Evolutionary conservation across 2,113 vertebrate species (phyloP), one percentile per base, ranked within the genome.

Genomic region (Steatornis caripensis): DNA sequence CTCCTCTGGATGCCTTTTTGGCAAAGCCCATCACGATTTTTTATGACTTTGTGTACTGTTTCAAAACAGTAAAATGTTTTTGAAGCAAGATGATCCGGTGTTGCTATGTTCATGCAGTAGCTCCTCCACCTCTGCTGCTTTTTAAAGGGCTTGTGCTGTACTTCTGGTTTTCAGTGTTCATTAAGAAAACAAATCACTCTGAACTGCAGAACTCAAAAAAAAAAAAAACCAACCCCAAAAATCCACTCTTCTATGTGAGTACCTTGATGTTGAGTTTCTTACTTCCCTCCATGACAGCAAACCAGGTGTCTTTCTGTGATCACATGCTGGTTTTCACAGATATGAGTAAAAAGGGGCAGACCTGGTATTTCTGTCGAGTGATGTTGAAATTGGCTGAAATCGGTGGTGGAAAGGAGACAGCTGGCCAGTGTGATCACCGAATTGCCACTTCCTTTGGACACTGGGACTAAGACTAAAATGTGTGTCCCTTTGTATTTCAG

Each of bases 11-110:
- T 97, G 86, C 66, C 24, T 48, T 96, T 27, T 90, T 97, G 96
- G 89, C 97, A 76, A 90, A 87, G 68, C 24, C 60, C n/a, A 85
- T 71, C 90, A 96, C 97, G 95, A 72, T 94, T 95, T 96, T 97
- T 98, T 97, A 97, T 97, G 84, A 95, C 96, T 95, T 97, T 97
- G 89, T 95, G 94, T 96, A 95, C 94, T 96, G 68, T 98, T 98
- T 97, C 94, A 95, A 97, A 94, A 96, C 66, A 93, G 90, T 85
- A 87, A 94, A 96, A 97, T 96, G 89, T 96, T 98, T 95, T 96
- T 94, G 81, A 96, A 97, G 90, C 66, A 93, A 90, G 93, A 92
- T 87, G 94, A 96, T 93, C 87, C 79, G 85, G 74, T 86, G 94
- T 94, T 90, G 94, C 75, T 97, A 58, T 26, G 68, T 79, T 95